Conservation (phyloP, 2,888 invertebrate species). For the Caradrina kadenii region DNA sequence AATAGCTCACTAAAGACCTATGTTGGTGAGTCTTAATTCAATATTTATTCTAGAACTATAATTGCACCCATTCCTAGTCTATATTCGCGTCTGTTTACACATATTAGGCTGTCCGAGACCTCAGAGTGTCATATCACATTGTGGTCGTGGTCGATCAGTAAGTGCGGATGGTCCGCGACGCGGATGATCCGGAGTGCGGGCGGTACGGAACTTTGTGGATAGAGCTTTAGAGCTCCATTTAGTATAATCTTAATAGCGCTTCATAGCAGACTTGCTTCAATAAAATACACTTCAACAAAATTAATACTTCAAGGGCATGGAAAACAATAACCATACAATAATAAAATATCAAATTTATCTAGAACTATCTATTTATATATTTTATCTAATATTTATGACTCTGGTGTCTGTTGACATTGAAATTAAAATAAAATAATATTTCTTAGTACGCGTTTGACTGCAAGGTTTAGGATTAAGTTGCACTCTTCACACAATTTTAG, state of each 20-base stretch:
- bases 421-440: slow-evolving; percentile 48
- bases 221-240: slow-evolving; percentile 5
- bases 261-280: slow-evolving; percentile 30
- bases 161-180: slow-evolving; percentile 1
- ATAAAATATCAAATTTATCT: slow-evolving; percentile 62
- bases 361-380: slow-evolving; percentile 60
- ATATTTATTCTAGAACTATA: neutral
- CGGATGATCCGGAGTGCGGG: neutral
- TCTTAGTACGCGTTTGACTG: slow-evolving; percentile 38
- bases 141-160: neutral
- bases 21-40: neutral
- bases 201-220: neutral
- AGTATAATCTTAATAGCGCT: slow-evolving; percentile 18
- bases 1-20: neutral
- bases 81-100: neutral
- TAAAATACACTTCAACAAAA: slow-evolving; percentile 63
- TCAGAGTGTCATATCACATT: too few relatives aligned
- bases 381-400: slow-evolving; percentile 61
- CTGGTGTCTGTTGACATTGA: slow-evolving; percentile 59
- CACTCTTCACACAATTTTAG: slow-evolving; percentile 17
- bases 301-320: slow-evolving; percentile 68
- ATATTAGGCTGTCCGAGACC: neutral
- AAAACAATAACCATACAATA: slow-evolving; percentile 56
- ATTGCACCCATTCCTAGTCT: neutral
- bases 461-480: slow-evolving; percentile 18